Evolutionary conservation across 2,113 vertebrate genomes (phyloP).

Genomic region (Python bivittatus): DNA sequence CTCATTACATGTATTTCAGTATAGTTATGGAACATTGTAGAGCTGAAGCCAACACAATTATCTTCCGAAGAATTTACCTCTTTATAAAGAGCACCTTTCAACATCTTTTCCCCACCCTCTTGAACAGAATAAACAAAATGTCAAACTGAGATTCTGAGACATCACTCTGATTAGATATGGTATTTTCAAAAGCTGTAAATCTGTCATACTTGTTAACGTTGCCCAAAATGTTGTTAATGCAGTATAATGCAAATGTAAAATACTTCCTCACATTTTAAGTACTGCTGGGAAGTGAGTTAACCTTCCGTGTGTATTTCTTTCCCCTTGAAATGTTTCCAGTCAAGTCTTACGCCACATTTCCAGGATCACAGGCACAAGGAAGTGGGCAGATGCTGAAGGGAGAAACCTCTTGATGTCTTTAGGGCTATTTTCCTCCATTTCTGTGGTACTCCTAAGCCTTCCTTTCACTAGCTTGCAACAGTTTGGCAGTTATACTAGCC

Average conservation of each 20-base stretch:
- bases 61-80: neutral
- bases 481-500: neutral
- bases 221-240: slow-evolving; percentile 19
- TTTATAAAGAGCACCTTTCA: neutral
- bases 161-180: neutral
- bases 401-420: neutral
- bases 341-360: neutral
- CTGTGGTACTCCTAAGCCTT: neutral
- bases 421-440: neutral
- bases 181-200: neutral
- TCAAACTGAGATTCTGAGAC: neutral
- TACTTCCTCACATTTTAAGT: neutral
- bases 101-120: neutral
- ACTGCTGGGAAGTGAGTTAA: neutral
- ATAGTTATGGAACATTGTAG: neutral
- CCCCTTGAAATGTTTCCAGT: neutral
- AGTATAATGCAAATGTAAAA: neutral
- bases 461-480: neutral
- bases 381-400: neutral
- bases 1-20: neutral
- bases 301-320: neutral
- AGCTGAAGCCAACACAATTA: neutral
- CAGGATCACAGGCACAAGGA: neutral
- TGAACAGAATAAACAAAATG: neutral
- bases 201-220: neutral